These are phyloP conservation scores for Ciconia nigra DNA, from an alignment of 2,797 vertebrate species.

Conservation along the genomic window DNA sequence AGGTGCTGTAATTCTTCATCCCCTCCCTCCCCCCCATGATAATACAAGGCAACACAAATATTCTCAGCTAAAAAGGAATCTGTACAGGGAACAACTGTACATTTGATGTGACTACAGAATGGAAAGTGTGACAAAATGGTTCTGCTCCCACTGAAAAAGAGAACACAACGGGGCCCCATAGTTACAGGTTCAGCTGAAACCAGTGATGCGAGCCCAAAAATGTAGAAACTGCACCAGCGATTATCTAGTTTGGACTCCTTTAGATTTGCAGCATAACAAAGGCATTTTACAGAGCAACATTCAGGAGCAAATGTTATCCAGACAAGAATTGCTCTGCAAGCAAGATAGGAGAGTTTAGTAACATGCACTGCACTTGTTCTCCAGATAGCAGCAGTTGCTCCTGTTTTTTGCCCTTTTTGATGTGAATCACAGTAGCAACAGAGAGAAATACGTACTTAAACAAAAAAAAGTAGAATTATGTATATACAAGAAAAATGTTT, in stretches of 20 bases:
- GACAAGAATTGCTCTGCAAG: slow-evolving; percentile 21
- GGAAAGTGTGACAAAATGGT: not conserved
- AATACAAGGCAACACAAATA: slow-evolving; percentile 51
- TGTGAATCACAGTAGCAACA: slow-evolving; percentile 57
- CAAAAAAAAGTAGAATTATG: not conserved
- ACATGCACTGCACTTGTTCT: slow-evolving; percentile 15
- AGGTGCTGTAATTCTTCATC: not conserved
- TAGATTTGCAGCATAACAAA: slow-evolving; percentile 53
- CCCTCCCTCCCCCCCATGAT: not conserved
- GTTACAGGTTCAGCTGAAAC: slow-evolving; percentile 31
- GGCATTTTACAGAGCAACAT: slow-evolving; percentile 59
- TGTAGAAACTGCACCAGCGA: slow-evolving; percentile 20
- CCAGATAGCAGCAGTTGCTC: slow-evolving; percentile 61
- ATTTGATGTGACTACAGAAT: not conserved
- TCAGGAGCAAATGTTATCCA: slow-evolving; percentile 38
- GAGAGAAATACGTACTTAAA: not conserved
- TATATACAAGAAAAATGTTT: slow-evolving; percentile 5
- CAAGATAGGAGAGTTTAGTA: not conserved
- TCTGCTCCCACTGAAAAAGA: slow-evolving; percentile 40
- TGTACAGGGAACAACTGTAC: slow-evolving; percentile 43
- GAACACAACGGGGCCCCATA: not conserved
- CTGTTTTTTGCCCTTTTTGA: slow-evolving; percentile 43
- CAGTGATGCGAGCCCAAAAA: slow-evolving; percentile 16
- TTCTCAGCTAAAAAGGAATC: not conserved
- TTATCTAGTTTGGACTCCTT: slow-evolving; percentile 17